Percentiles rank a stretch among this genome's conserved stretches.
Evolutionary conservation across 2,113 vertebrate genomes (phyloP).

Genomic region (Heptranchias perlo): DNA sequence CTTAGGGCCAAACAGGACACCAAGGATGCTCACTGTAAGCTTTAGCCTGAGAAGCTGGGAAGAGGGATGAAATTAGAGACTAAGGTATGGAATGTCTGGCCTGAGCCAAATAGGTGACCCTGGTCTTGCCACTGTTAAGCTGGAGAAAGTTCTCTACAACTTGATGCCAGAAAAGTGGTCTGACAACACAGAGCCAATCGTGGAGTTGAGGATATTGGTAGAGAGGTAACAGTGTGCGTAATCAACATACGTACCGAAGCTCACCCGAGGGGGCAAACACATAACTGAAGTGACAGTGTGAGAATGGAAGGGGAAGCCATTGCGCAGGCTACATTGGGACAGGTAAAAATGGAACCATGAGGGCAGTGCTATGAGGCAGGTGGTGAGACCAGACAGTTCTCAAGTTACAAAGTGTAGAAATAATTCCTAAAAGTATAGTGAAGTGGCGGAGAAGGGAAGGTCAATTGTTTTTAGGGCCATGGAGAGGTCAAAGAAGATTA

Average conservation of each 20-base stretch:
- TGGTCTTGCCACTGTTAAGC: background rate
- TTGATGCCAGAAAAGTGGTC: background rate
- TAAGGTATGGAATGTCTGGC: background rate
- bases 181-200: background rate
- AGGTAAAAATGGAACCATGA: background rate
- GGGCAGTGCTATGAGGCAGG: background rate
- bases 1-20: background rate
- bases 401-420: background rate
- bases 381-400: background rate
- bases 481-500: background rate
- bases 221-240: background rate
- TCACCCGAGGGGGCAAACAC: background rate
- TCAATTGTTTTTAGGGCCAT: background rate
- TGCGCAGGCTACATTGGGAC: background rate
- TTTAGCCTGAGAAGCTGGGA: background rate
- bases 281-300: background rate
- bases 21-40: background rate
- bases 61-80: background rate
- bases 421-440: background rate
- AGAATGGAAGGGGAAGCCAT: background rate
- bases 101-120: background rate
- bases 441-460: background rate
- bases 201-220: background rate
- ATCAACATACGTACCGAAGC: background rate
- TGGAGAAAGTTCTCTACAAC: background rate